Conservation (phyloP, 2,113 vertebrate species). For the Centropristis striata region DNA sequence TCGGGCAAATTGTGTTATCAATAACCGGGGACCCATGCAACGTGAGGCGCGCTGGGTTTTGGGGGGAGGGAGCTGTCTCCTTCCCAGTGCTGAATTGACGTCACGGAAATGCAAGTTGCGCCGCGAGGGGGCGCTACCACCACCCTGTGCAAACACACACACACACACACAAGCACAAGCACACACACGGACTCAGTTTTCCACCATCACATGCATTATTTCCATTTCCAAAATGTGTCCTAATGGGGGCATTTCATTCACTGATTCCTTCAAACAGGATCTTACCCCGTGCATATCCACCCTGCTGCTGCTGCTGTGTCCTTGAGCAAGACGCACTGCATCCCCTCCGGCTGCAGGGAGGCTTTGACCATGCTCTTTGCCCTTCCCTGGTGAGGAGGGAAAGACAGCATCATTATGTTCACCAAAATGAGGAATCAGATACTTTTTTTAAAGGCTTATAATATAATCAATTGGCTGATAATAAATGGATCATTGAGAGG, state of each 20-base stretch:
- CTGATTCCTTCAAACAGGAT: background rate
- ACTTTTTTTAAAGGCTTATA: background rate
- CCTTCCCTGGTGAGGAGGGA: background rate
- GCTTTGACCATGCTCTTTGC: background rate
- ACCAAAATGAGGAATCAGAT: background rate
- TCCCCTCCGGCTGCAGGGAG: background rate
- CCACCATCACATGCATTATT: slow-evolving; percentile 30
- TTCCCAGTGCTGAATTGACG: slow-evolving; percentile 87
- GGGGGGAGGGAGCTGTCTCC: slow-evolving; percentile 82
- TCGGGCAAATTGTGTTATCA: slow-evolving; percentile 82
- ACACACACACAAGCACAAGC: background rate
- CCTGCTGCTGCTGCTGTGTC: slow-evolving; percentile 35
- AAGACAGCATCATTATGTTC: background rate
- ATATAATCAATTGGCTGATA: background rate
- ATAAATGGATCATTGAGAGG: background rate
- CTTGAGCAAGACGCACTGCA: slow-evolving; percentile 49
- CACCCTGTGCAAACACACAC: slow-evolving; percentile 10
- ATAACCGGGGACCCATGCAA: slow-evolving; percentile 81
- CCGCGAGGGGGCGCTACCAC: slow-evolving; percentile 76
- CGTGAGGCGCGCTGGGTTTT: slow-evolving; percentile 80
- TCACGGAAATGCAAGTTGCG: slow-evolving; percentile 73
- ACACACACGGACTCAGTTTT: slow-evolving; percentile 30
- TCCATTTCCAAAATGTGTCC: slow-evolving; percentile 14
- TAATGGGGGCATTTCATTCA: slow-evolving; percentile 10
- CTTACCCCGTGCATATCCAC: background rate